Evolutionary conservation across 2,797 vertebrate species (phyloP).

Genomic region (Galago senegalensis): DNA sequence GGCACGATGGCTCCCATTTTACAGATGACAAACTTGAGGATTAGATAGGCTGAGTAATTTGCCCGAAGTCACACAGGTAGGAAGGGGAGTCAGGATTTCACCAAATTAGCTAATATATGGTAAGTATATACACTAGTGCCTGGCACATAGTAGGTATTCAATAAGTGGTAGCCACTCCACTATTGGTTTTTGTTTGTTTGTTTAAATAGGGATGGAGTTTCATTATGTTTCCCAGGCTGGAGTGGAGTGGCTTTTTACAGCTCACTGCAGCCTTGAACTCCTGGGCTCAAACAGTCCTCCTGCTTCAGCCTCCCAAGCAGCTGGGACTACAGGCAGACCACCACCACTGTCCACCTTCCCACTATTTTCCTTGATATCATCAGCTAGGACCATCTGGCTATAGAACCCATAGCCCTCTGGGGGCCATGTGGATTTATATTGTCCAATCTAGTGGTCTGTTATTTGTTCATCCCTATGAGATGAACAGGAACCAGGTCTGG

Average conservation of each 20-base stretch:
- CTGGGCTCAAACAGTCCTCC: not conserved
- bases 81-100: not conserved
- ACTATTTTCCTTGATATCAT: not conserved
- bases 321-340: not conserved
- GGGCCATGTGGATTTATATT: not conserved
- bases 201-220: not conserved
- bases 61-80: not conserved
- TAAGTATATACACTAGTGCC: not conserved
- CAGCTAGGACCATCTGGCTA: not conserved
- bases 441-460: not conserved
- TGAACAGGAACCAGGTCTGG: not conserved
- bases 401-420: fast-evolving
- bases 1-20: not conserved
- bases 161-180: not conserved
- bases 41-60: not conserved
- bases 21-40: not conserved
- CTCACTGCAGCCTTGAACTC: not conserved
- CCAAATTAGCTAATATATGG: not conserved
- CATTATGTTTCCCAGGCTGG: not conserved
- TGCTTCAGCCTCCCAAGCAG: not conserved
- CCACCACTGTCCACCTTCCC: not conserved
- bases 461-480: not conserved
- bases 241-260: not conserved
- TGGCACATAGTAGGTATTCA: not conserved
- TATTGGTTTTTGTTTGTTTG: not conserved